These are phyloP conservation scores for Pachypanchax playfairii DNA, from an alignment of 2,113 vertebrate genomes.

Conservation along the genomic window DNA sequence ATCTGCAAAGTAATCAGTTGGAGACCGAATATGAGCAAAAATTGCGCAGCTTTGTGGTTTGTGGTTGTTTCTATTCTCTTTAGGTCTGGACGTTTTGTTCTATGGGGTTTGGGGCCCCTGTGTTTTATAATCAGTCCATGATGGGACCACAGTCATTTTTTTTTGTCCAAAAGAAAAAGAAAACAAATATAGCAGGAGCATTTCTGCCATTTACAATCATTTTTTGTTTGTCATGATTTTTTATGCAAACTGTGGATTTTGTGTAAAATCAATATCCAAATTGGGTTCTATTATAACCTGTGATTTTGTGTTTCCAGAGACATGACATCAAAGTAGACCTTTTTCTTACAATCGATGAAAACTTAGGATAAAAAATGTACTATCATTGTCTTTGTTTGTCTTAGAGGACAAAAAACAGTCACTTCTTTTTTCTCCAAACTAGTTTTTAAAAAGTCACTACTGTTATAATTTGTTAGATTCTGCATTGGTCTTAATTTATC, in stretches of 20 bases:
- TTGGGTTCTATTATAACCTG: background rate
- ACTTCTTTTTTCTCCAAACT: too few relatives aligned
- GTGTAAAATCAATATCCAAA: background rate
- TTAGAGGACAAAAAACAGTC: too few relatives aligned
- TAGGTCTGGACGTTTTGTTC: background rate
- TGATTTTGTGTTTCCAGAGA: too few relatives aligned
- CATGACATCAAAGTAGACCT: too few relatives aligned
- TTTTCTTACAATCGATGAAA: too few relatives aligned
- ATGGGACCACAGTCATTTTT: slow-evolving; percentile 7
- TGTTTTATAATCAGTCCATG: slow-evolving; percentile 11
- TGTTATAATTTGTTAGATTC: too few relatives aligned
- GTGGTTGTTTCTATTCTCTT: slow-evolving; percentile 1
- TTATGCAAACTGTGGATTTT: background rate
- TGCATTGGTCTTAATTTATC: too few relatives aligned
- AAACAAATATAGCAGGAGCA: background rate
- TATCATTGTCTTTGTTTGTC: too few relatives aligned
- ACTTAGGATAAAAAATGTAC: too few relatives aligned
- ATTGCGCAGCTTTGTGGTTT: slow-evolving; percentile 6
- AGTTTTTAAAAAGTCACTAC: too few relatives aligned
- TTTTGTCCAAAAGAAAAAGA: background rate
- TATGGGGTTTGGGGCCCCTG: background rate
- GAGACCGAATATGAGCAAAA: background rate
- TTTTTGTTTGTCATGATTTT: too few relatives aligned
- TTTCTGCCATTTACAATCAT: background rate
- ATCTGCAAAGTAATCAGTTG: background rate